These are phyloP conservation scores for Orbicella faveolata DNA, from an alignment of 64 coral and sea anemone genomes.

Conservation along the genomic window DNA sequence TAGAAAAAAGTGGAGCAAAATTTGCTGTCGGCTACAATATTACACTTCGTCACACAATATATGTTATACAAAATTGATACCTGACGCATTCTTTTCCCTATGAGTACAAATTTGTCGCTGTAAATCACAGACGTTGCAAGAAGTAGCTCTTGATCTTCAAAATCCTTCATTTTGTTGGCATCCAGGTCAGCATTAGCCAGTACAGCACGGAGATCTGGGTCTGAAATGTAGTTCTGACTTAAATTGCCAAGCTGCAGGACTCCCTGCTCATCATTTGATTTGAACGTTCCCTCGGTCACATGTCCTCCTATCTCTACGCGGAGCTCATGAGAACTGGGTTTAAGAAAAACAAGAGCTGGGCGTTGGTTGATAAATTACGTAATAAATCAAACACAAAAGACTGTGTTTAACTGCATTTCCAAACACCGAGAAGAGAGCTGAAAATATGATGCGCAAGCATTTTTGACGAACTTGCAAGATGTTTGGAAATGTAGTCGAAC, in stretches of 20 bases:
- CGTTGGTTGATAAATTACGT: too few relatives aligned
- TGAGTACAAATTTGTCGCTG: not conserved
- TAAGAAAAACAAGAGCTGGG: not conserved
- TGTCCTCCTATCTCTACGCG: not conserved
- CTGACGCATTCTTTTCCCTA: not conserved
- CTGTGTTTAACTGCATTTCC: too few relatives aligned
- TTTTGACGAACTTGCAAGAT: too few relatives aligned
- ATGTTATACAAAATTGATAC: not conserved
- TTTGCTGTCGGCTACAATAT: too few relatives aligned
- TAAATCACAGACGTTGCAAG: constrained; percentile 16
- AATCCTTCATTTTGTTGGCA: not conserved
- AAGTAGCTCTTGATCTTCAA: not conserved
- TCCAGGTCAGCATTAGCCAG: not conserved
- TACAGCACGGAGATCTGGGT: not conserved
- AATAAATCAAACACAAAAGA: too few relatives aligned
- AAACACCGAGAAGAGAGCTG: too few relatives aligned
- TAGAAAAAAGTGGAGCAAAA: too few relatives aligned
- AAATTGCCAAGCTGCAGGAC: not conserved
- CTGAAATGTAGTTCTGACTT: not conserved
- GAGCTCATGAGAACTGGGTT: not conserved
- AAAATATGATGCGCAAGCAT: too few relatives aligned
- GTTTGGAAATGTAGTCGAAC: too few relatives aligned
- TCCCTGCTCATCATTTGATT: not conserved
- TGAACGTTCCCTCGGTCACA: not conserved
- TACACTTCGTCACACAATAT: too few relatives aligned